Percentiles rank a stretch among this genome's conserved stretches.
phyloP scores from a whole-genome alignment of 2,797 vertebrate species.

The Chelmon rostratus region DNA sequence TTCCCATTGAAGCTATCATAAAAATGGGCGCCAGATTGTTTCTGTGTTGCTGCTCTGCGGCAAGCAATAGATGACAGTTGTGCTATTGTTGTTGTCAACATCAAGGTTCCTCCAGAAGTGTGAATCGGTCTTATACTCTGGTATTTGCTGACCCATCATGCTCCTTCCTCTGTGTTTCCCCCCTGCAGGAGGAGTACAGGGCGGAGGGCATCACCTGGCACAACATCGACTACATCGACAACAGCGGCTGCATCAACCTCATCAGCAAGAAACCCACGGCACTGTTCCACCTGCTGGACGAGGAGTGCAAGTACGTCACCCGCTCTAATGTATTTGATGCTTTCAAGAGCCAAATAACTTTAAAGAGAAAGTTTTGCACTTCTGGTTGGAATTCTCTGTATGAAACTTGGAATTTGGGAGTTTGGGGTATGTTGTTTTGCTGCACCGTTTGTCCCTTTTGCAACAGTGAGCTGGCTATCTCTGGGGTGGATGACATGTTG shows the following conservation, averaged over 20 bases:
- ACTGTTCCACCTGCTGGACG: slow-evolving; percentile 96
- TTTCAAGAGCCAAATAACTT: not conserved
- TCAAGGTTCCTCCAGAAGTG: not conserved
- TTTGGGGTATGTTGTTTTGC: not conserved
- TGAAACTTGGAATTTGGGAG: not conserved
- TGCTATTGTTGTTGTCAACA: not conserved
- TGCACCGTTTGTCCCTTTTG: not conserved
- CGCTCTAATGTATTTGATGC: not conserved
- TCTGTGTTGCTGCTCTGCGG: not conserved
- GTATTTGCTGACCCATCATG: not conserved
- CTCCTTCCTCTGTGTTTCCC: not conserved
- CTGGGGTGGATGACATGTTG: not conserved
- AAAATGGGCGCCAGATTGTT: not conserved
- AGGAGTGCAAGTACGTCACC: slow-evolving; percentile 96
- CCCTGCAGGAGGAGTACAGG: slow-evolving; percentile 93
- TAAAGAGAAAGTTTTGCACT: no score
- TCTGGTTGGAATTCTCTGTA: not conserved
- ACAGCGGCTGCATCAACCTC: slow-evolving; percentile 95
- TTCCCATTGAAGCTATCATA: not conserved
- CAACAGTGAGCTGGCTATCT: not conserved
- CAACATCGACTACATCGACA: slow-evolving; percentile 97
- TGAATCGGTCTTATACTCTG: not conserved
- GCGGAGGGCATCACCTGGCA: slow-evolving; percentile 97
- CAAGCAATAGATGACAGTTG: not conserved
- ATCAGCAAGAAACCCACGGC: slow-evolving; percentile 99